A percentile compares a stretch with the other conserved stretches of the same genome.
phyloP scores from a whole-genome alignment of 2,113 vertebrate genomes.

The Dipodomys merriami region DNA sequence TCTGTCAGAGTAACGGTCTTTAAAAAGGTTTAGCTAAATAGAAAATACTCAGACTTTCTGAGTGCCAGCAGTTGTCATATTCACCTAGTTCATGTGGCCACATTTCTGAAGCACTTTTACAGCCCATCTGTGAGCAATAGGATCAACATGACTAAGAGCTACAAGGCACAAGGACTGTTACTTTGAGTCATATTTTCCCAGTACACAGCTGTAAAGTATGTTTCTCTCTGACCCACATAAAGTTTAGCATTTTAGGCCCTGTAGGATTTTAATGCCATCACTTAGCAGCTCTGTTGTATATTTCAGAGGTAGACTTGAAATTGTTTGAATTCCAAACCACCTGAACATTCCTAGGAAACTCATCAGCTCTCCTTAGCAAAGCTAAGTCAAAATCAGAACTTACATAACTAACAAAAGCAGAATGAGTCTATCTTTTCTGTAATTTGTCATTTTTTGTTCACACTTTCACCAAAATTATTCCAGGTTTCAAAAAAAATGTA shows the following conservation, averaged over 20 bases:
- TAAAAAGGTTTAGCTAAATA: neutral
- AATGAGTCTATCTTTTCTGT: neutral
- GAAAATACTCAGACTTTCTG: conserved; percentile 21
- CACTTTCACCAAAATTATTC: conserved; percentile 28
- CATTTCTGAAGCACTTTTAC: conserved; percentile 47
- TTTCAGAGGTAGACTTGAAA: conserved; percentile 24
- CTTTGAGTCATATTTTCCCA: conserved; percentile 74
- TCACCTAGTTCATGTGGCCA: conserved; percentile 27
- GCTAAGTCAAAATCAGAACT: neutral
- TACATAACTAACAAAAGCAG: neutral
- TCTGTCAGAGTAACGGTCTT: conserved; percentile 11
- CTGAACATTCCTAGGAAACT: conserved; percentile 10
- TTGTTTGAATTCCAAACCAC: conserved; percentile 19
- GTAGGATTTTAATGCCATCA: conserved; percentile 31
- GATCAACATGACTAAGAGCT: conserved; percentile 64
- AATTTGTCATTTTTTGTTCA: neutral
- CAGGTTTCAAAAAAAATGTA: neutral
- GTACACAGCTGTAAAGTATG: conserved; percentile 39
- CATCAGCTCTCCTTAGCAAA: conserved; percentile 3
- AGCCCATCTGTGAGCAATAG: conserved; percentile 67
- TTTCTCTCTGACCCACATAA: conserved; percentile 55
- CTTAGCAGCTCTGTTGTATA: conserved; percentile 8
- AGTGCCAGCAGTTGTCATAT: conserved; percentile 54
- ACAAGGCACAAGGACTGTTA: conserved; percentile 7
- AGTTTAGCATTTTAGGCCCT: conserved; percentile 15